Evolutionary conservation across 2,888 invertebrate genomes (phyloP).

Genomic region (Barypeithes pellucidus): DNA sequence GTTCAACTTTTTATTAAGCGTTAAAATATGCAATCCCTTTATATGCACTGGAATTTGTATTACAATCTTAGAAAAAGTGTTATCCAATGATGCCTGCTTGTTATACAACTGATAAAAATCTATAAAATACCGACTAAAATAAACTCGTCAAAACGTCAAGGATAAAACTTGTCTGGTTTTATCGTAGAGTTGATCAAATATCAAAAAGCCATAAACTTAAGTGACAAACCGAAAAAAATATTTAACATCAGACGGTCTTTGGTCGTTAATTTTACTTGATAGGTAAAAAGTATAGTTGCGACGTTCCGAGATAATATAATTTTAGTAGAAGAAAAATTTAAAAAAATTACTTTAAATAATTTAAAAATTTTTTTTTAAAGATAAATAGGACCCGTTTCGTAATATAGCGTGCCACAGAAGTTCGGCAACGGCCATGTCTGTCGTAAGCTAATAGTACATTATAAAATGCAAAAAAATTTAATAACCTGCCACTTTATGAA

Average conservation of each 20-base stretch:
- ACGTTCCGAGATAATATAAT: background rate
- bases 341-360: no score
- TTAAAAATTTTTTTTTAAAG: no score
- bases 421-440: no score
- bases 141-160: conserved; percentile 21
- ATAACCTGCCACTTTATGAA: no score
- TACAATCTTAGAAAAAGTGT: background rate
- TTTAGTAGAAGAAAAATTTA: no score
- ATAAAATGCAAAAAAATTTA: no score
- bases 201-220: conserved; percentile 44
- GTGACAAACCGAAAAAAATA: conserved; percentile 10
- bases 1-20: no score
- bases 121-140: conserved; percentile 8
- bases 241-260: background rate
- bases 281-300: background rate
- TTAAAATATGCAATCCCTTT: no score
- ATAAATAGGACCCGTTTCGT: no score
- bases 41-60: no score
- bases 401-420: no score
- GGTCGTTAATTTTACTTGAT: conserved; percentile 3
- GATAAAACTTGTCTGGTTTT: conserved; percentile 16
- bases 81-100: background rate
- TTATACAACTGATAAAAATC: conserved; percentile 9
- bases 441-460: no score
- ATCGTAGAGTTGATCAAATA: conserved; percentile 35